phyloP scores from a whole-genome alignment of 2,797 vertebrate genomes.

The Alca torda region DNA sequence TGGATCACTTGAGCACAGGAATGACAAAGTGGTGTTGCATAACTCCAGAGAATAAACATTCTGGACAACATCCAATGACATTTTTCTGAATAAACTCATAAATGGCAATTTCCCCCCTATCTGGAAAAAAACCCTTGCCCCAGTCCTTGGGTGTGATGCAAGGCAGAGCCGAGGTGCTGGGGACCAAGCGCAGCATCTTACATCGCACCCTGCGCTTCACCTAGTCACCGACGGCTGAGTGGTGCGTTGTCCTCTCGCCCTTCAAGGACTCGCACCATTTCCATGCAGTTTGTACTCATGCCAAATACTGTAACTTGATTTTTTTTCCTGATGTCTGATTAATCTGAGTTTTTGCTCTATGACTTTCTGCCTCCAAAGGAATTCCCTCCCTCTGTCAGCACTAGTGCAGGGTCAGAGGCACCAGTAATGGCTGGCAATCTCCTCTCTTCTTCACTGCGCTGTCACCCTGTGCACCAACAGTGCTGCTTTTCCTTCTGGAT shows the following conservation, averaged over 20 bases:
- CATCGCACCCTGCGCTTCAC: neutral
- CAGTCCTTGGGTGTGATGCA: neutral
- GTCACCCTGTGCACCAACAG: neutral
- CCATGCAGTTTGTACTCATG: neutral
- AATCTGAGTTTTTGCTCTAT: neutral
- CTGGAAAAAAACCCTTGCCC: neutral
- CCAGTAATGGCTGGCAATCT: rapidly evolving
- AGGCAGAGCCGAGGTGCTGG: neutral
- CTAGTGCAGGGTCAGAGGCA: neutral
- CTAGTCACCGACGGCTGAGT: rapidly evolving
- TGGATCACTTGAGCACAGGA: neutral
- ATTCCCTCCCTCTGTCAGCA: neutral
- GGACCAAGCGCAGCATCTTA: neutral
- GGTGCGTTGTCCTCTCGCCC: rapidly evolving
- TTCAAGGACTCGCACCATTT: neutral
- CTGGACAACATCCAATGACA: neutral
- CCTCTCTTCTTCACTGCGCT: neutral
- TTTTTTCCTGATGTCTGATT: neutral
- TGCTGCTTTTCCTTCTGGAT: neutral
- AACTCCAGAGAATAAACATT: neutral
- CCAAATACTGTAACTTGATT: neutral
- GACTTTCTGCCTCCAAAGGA: neutral
- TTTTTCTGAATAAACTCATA: neutral
- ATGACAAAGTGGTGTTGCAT: neutral
- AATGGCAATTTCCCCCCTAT: neutral